Evolutionary conservation across 2,888 invertebrate genomes (phyloP).

Genomic region (Euclidia mi): DNA sequence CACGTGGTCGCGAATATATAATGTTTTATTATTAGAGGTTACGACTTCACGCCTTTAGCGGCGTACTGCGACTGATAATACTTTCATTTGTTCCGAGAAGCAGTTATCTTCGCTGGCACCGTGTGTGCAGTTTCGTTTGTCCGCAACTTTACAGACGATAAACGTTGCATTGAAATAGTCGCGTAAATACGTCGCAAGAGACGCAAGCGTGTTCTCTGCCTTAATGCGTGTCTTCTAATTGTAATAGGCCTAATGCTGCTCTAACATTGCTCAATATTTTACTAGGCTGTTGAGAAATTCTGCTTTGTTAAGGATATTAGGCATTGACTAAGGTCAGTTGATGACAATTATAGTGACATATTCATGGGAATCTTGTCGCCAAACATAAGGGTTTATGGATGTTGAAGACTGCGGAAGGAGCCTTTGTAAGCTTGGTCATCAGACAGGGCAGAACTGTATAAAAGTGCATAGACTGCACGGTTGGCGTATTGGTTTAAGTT

Average conservation of each 20-base stretch:
- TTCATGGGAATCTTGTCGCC: too few species aligned
- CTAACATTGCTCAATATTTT: constrained; percentile 12
- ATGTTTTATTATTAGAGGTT: constrained; percentile 87
- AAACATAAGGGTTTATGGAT: too few species aligned
- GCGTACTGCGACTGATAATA: constrained; percentile 82
- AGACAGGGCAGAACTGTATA: too few species aligned
- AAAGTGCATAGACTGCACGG: too few species aligned
- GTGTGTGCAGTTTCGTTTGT: constrained; percentile 58
- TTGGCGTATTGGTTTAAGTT: too few species aligned
- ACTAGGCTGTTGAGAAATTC: constrained; percentile 11
- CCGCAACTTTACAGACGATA: constrained; percentile 56
- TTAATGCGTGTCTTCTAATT: constrained; percentile 48
- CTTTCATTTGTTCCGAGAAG: constrained; percentile 86
- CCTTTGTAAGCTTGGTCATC: too few species aligned
- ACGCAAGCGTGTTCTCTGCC: constrained; percentile 39
- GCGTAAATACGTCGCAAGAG: constrained; percentile 39
- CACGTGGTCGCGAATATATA: constrained; percentile 89
- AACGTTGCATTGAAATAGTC: constrained; percentile 55
- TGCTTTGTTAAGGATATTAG: constrained; percentile 3
- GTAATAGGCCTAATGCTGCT: constrained; percentile 19
- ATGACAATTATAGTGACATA: too few species aligned
- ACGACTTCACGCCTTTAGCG: constrained; percentile 87
- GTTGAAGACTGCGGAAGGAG: too few species aligned
- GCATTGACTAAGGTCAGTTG: constrained; percentile 1
- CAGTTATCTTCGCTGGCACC: constrained; percentile 72